Evolutionary conservation across 2,797 vertebrate species (phyloP).

Genomic region (Acanthurus tractus): DNA sequence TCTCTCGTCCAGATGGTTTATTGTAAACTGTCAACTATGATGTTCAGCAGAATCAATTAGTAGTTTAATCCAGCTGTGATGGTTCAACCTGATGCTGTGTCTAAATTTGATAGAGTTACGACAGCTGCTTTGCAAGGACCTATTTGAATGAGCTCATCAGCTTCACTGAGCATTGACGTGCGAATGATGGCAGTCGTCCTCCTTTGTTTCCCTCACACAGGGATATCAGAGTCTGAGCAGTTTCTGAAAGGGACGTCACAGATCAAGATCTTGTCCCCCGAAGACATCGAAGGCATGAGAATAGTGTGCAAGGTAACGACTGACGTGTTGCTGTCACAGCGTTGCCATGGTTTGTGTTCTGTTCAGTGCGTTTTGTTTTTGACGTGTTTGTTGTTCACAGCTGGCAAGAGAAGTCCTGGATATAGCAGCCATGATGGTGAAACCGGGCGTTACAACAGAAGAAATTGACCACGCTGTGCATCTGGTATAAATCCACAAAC

Average conservation of each 20-base stretch:
- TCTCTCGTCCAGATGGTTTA: slow-evolving; percentile 3
- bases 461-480: slow-evolving; percentile 98
- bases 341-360: neutral
- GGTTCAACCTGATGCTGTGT: neutral
- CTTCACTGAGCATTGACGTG: neutral
- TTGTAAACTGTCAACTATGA: slow-evolving; percentile 9
- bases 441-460: slow-evolving; percentile 96
- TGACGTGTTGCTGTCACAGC: rapidly evolving
- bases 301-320: slow-evolving; percentile 92
- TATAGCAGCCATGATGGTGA: slow-evolving; percentile 96
- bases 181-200: slow-evolving; percentile 41
- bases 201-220: slow-evolving; percentile 75
- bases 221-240: slow-evolving; percentile 98
- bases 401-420: slow-evolving; percentile 97
- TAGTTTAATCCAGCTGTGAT: slow-evolving; percentile 18
- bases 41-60: slow-evolving; percentile 13
- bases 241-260: slow-evolving; percentile 98
- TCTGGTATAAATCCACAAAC: slow-evolving; percentile 84
- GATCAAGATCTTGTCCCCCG: slow-evolving; percentile 94
- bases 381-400: slow-evolving; percentile 75
- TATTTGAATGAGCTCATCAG: slow-evolving; percentile 17
- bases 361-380: slow-evolving; percentile 1
- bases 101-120: slow-evolving; percentile 18
- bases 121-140: slow-evolving; percentile 33
- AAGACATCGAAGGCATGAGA: slow-evolving; percentile 97